phyloP scores from a whole-genome alignment of 2,113 vertebrate species.

The Spermophilus dauricus region DNA sequence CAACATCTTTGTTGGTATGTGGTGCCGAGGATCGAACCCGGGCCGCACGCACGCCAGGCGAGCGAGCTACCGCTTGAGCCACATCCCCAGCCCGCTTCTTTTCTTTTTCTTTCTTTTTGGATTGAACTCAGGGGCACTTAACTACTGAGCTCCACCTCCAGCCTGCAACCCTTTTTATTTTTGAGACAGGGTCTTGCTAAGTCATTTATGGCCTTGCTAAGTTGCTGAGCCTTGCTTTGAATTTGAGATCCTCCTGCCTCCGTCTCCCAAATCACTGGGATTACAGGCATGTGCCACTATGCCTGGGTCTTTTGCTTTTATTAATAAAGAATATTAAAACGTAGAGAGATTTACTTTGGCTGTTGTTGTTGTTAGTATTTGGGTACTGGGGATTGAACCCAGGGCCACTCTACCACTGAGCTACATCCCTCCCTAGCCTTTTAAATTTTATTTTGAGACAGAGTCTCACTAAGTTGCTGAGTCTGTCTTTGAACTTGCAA shows the following conservation, averaged over 20 bases:
- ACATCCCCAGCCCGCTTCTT: too few relatives aligned
- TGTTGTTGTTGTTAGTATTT: not conserved
- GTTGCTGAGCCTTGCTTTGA: not conserved
- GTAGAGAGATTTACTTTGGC: not conserved
- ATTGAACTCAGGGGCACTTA: too few relatives aligned
- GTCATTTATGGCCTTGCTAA: not conserved
- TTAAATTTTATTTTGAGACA: not conserved
- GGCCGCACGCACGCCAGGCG: too few relatives aligned
- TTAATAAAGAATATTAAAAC: not conserved
- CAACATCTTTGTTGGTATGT: too few relatives aligned
- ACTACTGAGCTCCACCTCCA: too few relatives aligned
- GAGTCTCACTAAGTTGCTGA: not conserved
- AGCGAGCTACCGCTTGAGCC: too few relatives aligned
- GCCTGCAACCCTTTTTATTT: too few relatives aligned
- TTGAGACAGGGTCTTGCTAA: too few relatives aligned
- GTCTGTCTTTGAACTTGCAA: not conserved
- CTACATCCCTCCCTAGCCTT: not conserved
- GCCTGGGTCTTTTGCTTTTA: not conserved
- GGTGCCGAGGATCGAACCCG: too few relatives aligned
- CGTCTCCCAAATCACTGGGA: too few relatives aligned
- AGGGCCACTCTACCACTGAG: not conserved
- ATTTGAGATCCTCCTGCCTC: not conserved
- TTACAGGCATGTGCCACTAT: too few relatives aligned
- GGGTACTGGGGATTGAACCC: not conserved
- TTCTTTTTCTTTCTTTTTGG: too few relatives aligned